A percentile compares a stretch with the other conserved stretches of the same genome.
Evolutionary conservation across 1,140 invertebrate genomes (phyloP).

Genomic region (Macrobrachium rosenbergii): DNA sequence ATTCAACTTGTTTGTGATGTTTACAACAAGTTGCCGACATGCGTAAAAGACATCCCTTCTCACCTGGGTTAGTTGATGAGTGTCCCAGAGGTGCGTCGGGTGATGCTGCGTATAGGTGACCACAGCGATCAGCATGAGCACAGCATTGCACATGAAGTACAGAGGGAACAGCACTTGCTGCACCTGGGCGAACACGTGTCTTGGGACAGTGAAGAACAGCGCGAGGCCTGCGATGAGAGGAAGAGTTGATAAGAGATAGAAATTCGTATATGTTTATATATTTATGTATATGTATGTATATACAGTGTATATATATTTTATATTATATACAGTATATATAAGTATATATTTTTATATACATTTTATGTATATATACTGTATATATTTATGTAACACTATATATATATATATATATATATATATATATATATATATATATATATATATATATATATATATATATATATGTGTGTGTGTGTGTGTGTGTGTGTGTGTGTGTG

Average conservation of each 20-base stretch:
- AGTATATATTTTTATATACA: too few relatives aligned
- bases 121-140: slow-evolving; percentile 81
- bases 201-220: slow-evolving; percentile 84
- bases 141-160: slow-evolving; percentile 84
- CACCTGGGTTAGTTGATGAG: slow-evolving; percentile 72
- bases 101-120: slow-evolving; percentile 78
- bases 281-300: not conserved
- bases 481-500: too few relatives aligned
- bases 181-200: slow-evolving; percentile 85
- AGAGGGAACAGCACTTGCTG: slow-evolving; percentile 88
- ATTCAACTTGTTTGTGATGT: too few relatives aligned
- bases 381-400: too few relatives aligned
- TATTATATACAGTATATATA: too few relatives aligned
- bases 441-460: too few relatives aligned
- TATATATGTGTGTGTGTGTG: too few relatives aligned
- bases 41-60: slow-evolving; percentile 15
- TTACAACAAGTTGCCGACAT: too few relatives aligned
- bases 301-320: too few relatives aligned
- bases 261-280: slow-evolving; percentile 32
- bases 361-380: too few relatives aligned
- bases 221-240: slow-evolving; percentile 77
- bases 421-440: too few relatives aligned
- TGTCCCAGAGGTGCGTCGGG: slow-evolving; percentile 68
- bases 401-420: too few relatives aligned
- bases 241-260: slow-evolving; percentile 21